Percentiles rank a stretch among this genome's conserved stretches.
These are phyloP conservation scores for Neostethus bicornis DNA, from an alignment of 2,797 vertebrate genomes.

Conservation along the genomic window DNA sequence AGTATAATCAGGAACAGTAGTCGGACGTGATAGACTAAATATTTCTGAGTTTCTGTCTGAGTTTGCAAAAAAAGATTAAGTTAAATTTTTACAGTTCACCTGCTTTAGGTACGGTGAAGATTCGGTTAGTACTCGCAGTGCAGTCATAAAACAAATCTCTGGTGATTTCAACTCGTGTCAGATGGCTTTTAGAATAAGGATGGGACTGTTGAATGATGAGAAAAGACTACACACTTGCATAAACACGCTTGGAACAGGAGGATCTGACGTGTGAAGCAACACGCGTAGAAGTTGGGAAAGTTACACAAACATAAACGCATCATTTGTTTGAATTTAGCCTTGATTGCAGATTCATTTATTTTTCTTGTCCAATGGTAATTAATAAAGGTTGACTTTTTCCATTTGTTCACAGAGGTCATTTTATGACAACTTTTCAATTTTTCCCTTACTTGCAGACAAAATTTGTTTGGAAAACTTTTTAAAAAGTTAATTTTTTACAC, in stretches of 20 bases:
- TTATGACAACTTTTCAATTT: no score
- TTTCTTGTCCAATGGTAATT: no score
- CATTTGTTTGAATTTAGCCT: no score
- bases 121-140: background rate
- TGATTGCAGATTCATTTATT: no score
- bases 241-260: slow-evolving; percentile 6
- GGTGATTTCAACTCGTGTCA: no score
- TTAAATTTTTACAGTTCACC: background rate
- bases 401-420: no score
- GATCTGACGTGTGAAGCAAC: background rate
- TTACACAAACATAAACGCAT: no score
- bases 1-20: background rate
- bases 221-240: slow-evolving; percentile 10
- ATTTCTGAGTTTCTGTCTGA: background rate
- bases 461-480: no score
- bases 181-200: background rate
- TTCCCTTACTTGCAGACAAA: no score
- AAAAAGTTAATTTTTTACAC: no score
- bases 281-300: background rate
- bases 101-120: background rate
- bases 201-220: slow-evolving; percentile 3
- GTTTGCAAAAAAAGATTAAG: background rate
- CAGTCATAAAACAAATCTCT: background rate
- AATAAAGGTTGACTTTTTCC: no score
- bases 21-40: no score